phyloP scores from a whole-genome alignment of 2,888 invertebrate species.

The Agrilus cyanescens region DNA sequence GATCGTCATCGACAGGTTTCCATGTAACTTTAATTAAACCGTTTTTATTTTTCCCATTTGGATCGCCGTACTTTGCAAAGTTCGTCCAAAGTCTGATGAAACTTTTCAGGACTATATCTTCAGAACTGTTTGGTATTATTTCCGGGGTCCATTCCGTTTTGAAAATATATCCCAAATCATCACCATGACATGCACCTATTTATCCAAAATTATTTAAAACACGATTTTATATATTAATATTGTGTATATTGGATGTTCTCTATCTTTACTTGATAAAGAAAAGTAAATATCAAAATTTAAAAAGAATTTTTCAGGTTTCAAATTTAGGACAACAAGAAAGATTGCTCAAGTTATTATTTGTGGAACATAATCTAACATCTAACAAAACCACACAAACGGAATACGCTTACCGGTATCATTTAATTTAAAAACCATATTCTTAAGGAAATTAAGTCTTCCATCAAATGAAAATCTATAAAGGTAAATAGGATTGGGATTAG shows the following conservation, averaged over 20 bases:
- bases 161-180: slow-evolving; percentile 25
- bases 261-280: too few species aligned
- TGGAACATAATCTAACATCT: too few species aligned
- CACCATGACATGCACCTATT: slow-evolving; percentile 23
- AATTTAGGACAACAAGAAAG: too few species aligned
- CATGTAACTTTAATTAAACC: slow-evolving; percentile 15
- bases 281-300: too few species aligned
- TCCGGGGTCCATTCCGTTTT: slow-evolving; percentile 14
- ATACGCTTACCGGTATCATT: neutral
- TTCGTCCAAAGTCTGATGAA: slow-evolving; percentile 22
- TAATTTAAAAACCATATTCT: slow-evolving; percentile 6
- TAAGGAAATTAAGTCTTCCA: slow-evolving; percentile 13
- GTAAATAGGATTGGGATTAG: slow-evolving; percentile 12
- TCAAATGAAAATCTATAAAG: slow-evolving; percentile 15
- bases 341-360: too few species aligned
- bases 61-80: slow-evolving; percentile 23
- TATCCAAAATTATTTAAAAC: too few species aligned
- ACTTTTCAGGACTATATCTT: slow-evolving; percentile 16
- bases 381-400: too few species aligned
- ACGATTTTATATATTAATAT: too few species aligned
- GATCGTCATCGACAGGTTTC: slow-evolving; percentile 18
- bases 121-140: slow-evolving; percentile 13
- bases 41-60: slow-evolving; percentile 14
- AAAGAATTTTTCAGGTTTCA: too few species aligned
- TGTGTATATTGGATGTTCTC: too few species aligned